phyloP scores from a whole-genome alignment of 2,888 invertebrate species.

The Drosophila multiciliata region DNA sequence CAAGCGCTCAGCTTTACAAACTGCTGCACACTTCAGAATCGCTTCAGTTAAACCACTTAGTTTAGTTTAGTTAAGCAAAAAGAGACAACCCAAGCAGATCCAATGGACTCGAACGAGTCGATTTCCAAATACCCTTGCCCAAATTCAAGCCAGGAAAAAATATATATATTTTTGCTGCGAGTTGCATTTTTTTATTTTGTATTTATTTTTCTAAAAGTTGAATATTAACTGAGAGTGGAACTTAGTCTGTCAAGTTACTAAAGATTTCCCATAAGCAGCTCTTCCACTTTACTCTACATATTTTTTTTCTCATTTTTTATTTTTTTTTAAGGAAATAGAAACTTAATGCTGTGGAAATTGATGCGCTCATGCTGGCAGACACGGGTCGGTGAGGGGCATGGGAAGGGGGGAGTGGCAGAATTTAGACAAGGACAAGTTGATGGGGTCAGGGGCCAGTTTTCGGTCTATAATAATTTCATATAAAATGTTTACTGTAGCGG shows the following conservation, averaged over 20 bases:
- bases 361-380: background rate
- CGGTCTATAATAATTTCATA: slow-evolving; percentile 50
- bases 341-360: slow-evolving; percentile 67
- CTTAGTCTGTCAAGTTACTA: background rate
- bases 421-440: slow-evolving; percentile 4
- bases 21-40: slow-evolving; percentile 58
- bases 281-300: background rate
- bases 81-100: slow-evolving; percentile 10
- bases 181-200: background rate
- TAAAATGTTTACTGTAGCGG: slow-evolving; percentile 49
- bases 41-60: slow-evolving; percentile 63
- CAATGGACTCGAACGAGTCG: background rate
- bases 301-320: background rate
- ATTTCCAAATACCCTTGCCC: slow-evolving; percentile 2
- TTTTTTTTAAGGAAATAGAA: slow-evolving; percentile 56
- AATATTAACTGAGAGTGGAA: background rate
- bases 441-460: slow-evolving; percentile 6
- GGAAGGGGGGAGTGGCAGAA: too few species aligned
- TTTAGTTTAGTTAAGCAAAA: slow-evolving; percentile 50
- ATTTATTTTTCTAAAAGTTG: background rate
- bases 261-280: background rate
- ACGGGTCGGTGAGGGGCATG: too few species aligned
- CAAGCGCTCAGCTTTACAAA: slow-evolving; percentile 46
- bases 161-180: too few species aligned
- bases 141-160: background rate